phyloP scores from a whole-genome alignment of 1,140 invertebrate species.

The Lithobius niger region DNA sequence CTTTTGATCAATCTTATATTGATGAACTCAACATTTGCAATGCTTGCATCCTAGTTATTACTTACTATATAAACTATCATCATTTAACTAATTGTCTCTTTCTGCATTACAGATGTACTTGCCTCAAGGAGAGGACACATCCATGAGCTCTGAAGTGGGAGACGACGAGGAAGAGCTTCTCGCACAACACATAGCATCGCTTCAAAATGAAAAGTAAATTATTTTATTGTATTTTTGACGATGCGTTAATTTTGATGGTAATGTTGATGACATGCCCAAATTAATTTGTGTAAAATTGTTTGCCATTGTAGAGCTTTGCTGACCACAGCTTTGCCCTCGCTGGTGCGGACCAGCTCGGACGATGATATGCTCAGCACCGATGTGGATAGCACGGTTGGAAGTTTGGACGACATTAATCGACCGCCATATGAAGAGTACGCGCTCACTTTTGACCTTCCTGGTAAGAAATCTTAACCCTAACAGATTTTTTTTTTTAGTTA shows the following conservation, averaged over 20 bases:
- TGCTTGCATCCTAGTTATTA: too few species aligned
- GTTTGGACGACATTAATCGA: constrained; percentile 18
- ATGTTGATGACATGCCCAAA: too few species aligned
- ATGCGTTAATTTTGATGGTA: neutral
- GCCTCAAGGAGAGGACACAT: neutral
- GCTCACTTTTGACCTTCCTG: constrained; percentile 23
- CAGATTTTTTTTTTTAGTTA: neutral
- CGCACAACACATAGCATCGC: constrained; percentile 27
- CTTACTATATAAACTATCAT: too few species aligned
- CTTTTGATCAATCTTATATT: too few species aligned
- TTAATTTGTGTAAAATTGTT: too few species aligned
- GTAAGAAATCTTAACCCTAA: constrained; percentile 13
- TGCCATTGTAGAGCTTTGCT: constrained; percentile 49
- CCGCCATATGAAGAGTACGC: constrained; percentile 21
- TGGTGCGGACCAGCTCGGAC: constrained; percentile 64
- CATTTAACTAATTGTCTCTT: too few species aligned
- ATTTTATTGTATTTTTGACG: neutral
- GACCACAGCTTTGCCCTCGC: constrained; percentile 59
- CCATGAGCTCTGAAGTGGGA: constrained; percentile 8
- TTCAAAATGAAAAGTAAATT: constrained; percentile 32
- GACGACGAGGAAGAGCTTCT: constrained; percentile 29
- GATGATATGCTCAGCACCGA: constrained; percentile 56
- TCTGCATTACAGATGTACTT: constrained; percentile 2
- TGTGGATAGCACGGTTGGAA: constrained; percentile 42
- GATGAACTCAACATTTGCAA: too few species aligned